Evolutionary conservation across 2,888 invertebrate genomes (phyloP), one percentile per base, ranked within the genome.

Genomic region (Tetragnatha montana): DNA sequence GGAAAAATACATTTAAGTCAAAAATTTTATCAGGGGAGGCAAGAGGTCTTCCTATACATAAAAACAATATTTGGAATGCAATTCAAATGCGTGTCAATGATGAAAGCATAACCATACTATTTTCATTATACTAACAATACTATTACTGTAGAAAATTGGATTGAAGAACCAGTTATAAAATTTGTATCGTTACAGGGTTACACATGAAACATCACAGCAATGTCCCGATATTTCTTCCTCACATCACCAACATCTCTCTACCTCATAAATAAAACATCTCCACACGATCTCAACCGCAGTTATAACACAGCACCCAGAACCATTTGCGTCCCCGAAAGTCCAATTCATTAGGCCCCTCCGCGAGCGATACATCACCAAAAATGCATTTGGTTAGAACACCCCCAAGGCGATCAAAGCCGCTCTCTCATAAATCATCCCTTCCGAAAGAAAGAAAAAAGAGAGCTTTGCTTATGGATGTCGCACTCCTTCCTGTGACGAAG

Each of bases 401-500:
- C 47, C 50, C 21, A 78, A 51, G 51, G 12, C 8, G 50, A 73
- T 82, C 60, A 71, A 22, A 74, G 71, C 71, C 51, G 12, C 81
- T 73, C 73, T 21, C 35, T 73, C 50, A 82, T 82, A 82, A 82
- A 82, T 82, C 74, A 82, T 71, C 49, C 12, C 50, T 50, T 75
- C 75, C 6, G 0, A 81, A n/a, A 82, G 73, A 74, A 73, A 82
- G 73, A 73, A 51, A 35, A 4, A 4, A 10, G 60, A 74, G 51
- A 7, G 3, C 51, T 60, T 22, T 6, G 49, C 21, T 19, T 10
- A 69, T 19, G 21, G 51, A 70, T 60, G 60, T 60, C 60, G 14
- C 51, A 51, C 19, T 50, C 35, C 50, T 35, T 74, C 7, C 8
- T 49, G 82, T 82, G 73, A 74, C 74, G 73, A 73, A 35, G 60